Percentiles rank a stretch among this genome's conserved stretches.
Evolutionary conservation across 2,797 vertebrate genomes (phyloP).

Genomic region (Crenichthys baileyi): DNA sequence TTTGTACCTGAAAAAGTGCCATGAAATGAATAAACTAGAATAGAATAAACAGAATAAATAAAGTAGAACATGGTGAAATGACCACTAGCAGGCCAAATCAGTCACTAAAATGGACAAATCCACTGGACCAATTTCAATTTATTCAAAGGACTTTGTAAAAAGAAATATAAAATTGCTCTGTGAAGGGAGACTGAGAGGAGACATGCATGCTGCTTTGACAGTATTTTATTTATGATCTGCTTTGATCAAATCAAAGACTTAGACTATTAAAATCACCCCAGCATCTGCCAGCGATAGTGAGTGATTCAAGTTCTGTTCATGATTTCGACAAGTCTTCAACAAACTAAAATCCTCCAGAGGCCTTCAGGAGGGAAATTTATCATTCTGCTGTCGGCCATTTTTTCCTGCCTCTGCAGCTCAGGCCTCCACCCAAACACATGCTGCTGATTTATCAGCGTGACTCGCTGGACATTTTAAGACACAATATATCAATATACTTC

Average conservation of each 20-base stretch:
- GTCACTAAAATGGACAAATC: neutral
- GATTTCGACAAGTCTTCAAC: conserved; percentile 33
- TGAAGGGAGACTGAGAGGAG: neutral
- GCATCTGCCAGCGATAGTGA: conserved; percentile 18
- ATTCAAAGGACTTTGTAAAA: neutral
- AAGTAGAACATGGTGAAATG: neutral
- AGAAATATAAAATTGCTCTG: neutral
- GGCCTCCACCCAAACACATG: conserved; percentile 35
- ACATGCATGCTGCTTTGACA: neutral
- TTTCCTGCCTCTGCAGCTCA: conserved; percentile 19
- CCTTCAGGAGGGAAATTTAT: conserved; percentile 38
- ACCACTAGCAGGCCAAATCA: neutral
- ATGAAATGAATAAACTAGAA: too few relatives aligned
- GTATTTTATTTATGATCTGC: conserved; percentile 10
- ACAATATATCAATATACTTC: conserved; percentile 40
- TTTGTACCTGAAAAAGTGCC: too few relatives aligned
- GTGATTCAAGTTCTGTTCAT: conserved; percentile 31
- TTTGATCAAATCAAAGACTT: neutral
- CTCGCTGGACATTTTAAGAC: conserved; percentile 48
- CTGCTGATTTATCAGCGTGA: conserved; percentile 71
- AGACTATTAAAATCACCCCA: conserved; percentile 4
- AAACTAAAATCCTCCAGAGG: conserved; percentile 30
- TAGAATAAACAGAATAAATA: too few relatives aligned
- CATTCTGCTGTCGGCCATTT: conserved; percentile 37
- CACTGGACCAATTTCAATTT: neutral